phyloP scores from a whole-genome alignment of 2,113 vertebrate genomes.

The Bungarus multicinctus region DNA sequence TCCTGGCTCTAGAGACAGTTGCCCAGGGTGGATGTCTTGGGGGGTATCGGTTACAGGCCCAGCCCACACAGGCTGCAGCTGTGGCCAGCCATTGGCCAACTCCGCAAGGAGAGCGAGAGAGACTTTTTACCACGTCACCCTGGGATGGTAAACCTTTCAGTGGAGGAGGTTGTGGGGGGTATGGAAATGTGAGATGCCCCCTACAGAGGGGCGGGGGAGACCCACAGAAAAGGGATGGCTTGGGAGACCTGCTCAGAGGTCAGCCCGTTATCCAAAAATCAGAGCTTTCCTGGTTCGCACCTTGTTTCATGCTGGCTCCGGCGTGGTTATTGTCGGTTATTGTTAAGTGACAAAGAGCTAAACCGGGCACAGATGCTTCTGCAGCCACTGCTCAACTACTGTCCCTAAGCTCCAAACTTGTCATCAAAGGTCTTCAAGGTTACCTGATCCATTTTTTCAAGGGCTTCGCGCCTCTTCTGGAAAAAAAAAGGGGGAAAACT shows the following conservation, averaged over 20 bases:
- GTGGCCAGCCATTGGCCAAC: constrained; percentile 21
- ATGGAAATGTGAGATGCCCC: constrained; percentile 18
- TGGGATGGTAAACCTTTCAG: constrained; percentile 3
- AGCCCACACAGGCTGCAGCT: constrained; percentile 18
- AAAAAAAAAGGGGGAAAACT: background rate
- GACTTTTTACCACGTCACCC: background rate
- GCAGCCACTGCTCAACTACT: background rate
- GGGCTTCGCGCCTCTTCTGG: background rate
- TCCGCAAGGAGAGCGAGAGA: constrained; percentile 1
- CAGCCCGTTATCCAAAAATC: background rate
- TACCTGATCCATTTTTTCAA: background rate
- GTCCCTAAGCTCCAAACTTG: background rate
- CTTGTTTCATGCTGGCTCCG: background rate
- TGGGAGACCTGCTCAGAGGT: background rate
- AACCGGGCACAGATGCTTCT: background rate
- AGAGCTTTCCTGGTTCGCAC: background rate
- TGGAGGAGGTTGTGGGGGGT: background rate
- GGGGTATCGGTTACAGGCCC: constrained; percentile 32
- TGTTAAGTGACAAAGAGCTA: background rate
- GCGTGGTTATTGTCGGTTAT: background rate
- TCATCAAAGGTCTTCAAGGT: background rate
- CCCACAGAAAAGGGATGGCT: background rate
- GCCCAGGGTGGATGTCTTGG: constrained; percentile 19
- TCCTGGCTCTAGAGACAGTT: constrained; percentile 11
- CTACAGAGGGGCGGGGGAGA: background rate